Evolutionary conservation across 1,140 invertebrate species (phyloP), one percentile per base, ranked within the genome.

Genomic region (Eubasilissa regina): DNA sequence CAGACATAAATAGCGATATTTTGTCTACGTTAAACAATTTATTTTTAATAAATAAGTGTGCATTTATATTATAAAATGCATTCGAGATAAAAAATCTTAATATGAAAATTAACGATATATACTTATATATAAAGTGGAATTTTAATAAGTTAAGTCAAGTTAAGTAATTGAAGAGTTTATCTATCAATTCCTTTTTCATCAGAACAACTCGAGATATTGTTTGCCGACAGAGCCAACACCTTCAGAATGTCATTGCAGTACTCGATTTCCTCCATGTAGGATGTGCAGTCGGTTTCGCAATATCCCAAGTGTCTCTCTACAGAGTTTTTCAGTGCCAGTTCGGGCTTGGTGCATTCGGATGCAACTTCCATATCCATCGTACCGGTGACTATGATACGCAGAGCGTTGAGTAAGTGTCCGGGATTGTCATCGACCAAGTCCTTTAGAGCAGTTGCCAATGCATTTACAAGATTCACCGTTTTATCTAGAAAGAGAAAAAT

Each of bases 291-390:
- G 9, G 45, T 44, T 43, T 68, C 35, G 62, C 60, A 47, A 7
- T 21, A 77, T 0, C 44, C 17, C 55, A 72, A 85, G 75, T 13
- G 84, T 75, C 75, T 87, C 82, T 43, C 87, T 53, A 77, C 48
- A 1, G 84, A 75, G 0, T 82, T 83, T 80, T 83, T 83, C 8
- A 88, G 83, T 21, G 80, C 81, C 0, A 85, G 17, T 0, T 21
- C 43, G 0, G 86, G 84, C 55, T 86, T 84, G 17, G 75, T 68
- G 66, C 83, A 86, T 48, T 75, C 55, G 0, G 64, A 47, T 0
- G 85, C 47, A 0, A 86, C 75, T 0, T 66, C 81, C 0, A 81
- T 77, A 7, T 86, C 84, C 25, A 74, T 13, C 1, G 47, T 25
- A 13, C 68, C 21, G 0, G 53, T 48, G 0, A 76, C 13, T 12